These are phyloP conservation scores for Calephelis virginiensis DNA, from an alignment of 1,140 invertebrate genomes.

Conservation along the genomic window DNA sequence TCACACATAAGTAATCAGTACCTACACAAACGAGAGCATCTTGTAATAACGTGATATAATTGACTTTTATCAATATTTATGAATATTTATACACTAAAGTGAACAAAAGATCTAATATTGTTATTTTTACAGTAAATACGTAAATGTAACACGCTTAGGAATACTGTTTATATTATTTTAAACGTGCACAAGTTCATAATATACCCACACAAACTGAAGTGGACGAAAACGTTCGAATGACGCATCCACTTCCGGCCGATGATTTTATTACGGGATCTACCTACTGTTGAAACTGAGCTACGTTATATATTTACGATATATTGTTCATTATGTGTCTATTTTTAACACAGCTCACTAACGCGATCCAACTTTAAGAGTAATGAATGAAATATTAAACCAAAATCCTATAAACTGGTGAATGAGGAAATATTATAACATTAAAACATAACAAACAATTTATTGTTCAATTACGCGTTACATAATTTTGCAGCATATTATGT, in stretches of 20 bases:
- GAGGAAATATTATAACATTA: too few relatives aligned
- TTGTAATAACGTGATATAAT: slow-evolving; percentile 39
- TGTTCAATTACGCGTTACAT: too few relatives aligned
- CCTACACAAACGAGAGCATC: slow-evolving; percentile 64
- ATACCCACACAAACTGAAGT: slow-evolving; percentile 62
- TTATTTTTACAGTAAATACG: slow-evolving; percentile 30
- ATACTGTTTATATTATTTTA: slow-evolving; percentile 16
- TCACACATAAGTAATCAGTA: slow-evolving; percentile 75
- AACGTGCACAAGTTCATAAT: slow-evolving; percentile 13
- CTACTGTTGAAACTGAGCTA: slow-evolving; percentile 50
- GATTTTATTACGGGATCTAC: slow-evolving; percentile 75
- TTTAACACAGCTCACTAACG: not conserved
- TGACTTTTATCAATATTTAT: slow-evolving; percentile 6
- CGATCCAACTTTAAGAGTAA: not conserved
- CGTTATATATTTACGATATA: slow-evolving; percentile 16
- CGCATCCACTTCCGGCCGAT: slow-evolving; percentile 75
- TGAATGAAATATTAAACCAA: not conserved
- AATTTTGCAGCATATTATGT: too few relatives aligned
- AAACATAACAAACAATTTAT: too few relatives aligned
- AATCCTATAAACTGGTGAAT: too few relatives aligned
- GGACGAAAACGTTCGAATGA: slow-evolving; percentile 71
- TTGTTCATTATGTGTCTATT: not conserved
- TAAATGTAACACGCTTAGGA: slow-evolving; percentile 26
- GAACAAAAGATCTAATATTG: slow-evolving; percentile 7
- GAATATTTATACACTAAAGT: not conserved